These are phyloP conservation scores for Pachyseris speciosa DNA, from an alignment of 64 coral and sea anemone species.

Conservation along the genomic window DNA sequence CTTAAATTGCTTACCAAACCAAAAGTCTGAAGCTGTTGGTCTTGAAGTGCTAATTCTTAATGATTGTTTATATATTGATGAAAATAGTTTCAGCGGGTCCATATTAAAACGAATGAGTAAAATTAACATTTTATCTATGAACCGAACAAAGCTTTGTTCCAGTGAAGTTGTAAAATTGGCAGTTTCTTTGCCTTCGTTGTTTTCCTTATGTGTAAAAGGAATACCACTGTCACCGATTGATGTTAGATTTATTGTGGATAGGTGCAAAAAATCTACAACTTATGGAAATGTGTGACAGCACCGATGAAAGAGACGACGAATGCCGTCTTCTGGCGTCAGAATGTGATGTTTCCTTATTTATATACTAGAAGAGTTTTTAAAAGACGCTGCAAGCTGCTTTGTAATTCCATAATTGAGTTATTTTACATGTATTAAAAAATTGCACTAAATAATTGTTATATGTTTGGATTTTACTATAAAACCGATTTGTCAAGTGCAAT, in stretches of 20 bases:
- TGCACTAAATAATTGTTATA: conserved; percentile 37
- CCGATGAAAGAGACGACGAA: conserved; percentile 30
- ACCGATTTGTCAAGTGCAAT: conserved; percentile 8
- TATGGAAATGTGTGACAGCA: conserved; percentile 21
- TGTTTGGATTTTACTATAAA: conserved; percentile 10
- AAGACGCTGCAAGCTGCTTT: conserved; percentile 16
- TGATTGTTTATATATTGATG: conserved; percentile 41
- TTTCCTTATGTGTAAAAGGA: conserved; percentile 28
- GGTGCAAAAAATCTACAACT: conserved; percentile 34
- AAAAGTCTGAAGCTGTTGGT: conserved; percentile 41
- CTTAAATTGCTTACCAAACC: conserved; percentile 46
- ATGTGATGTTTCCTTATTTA: conserved; percentile 46
- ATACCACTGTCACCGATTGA: conserved; percentile 27
- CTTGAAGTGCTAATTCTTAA: conserved; percentile 39
- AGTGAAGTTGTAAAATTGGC: not conserved
- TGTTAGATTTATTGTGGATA: conserved; percentile 23
- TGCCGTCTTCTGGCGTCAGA: conserved; percentile 37
- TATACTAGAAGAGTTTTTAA: conserved; percentile 17
- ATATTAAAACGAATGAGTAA: conserved; percentile 29
- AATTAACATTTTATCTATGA: conserved; percentile 40
- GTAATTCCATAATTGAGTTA: conserved; percentile 40
- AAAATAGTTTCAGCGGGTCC: conserved; percentile 28
- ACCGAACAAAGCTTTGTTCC: conserved; percentile 6
- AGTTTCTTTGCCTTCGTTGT: conserved; percentile 4
- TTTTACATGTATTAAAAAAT: conserved; percentile 50